Evolutionary conservation across 2,797 vertebrate genomes (phyloP).

Genomic region (Saxicola maurus): DNA sequence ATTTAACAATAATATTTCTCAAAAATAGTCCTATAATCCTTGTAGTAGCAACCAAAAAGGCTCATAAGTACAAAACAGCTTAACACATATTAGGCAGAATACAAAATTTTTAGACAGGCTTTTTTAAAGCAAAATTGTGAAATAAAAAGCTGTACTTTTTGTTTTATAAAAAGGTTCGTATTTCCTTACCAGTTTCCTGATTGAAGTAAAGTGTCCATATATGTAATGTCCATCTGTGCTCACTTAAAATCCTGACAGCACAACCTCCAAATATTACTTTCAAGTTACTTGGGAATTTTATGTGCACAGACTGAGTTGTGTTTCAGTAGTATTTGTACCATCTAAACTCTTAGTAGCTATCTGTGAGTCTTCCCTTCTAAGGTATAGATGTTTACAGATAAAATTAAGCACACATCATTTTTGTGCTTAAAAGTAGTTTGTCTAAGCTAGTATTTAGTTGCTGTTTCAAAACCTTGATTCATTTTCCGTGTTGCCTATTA

Average conservation of each 20-base stretch:
- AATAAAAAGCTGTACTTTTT: background rate
- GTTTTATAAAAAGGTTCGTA: background rate
- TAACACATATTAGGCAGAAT: background rate
- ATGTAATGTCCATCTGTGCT: background rate
- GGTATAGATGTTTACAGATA: background rate
- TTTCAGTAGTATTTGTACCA: background rate
- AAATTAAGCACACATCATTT: background rate
- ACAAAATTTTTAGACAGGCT: background rate
- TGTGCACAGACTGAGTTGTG: background rate
- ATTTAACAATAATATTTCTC: constrained; percentile 26
- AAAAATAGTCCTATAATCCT: constrained; percentile 25
- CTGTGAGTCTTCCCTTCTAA: background rate
- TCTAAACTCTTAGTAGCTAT: background rate
- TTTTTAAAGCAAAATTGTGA: background rate
- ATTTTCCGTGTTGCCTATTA: background rate
- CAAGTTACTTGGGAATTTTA: background rate
- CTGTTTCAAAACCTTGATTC: background rate
- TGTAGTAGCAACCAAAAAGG: constrained; percentile 47
- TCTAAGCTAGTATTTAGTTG: background rate
- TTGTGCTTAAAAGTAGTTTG: background rate
- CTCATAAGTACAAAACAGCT: background rate
- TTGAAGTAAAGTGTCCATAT: background rate
- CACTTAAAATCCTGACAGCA: background rate
- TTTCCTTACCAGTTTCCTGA: background rate
- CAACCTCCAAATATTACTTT: background rate